Conservation (phyloP, 1,140 invertebrate species). For the Drosophila setifemur region DNA sequence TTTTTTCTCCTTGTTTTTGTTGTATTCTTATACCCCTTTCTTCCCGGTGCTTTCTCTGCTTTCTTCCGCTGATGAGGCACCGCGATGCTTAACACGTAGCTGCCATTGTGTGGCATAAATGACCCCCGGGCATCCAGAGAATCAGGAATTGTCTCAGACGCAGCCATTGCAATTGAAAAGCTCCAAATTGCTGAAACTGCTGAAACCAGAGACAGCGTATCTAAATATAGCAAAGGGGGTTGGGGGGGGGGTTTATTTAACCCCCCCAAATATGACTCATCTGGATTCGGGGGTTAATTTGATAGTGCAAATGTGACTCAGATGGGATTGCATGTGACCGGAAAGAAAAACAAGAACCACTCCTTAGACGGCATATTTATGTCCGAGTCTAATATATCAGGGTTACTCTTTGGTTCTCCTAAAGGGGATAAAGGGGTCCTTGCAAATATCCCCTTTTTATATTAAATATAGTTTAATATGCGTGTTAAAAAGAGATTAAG, state of each 20-base stretch:
- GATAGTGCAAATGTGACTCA: constrained; percentile 32
- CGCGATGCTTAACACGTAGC: constrained; percentile 72
- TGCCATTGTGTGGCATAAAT: constrained; percentile 69
- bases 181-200: constrained; percentile 26
- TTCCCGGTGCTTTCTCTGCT: constrained; percentile 16
- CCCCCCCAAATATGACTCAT: constrained; percentile 11
- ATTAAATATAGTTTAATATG: no score
- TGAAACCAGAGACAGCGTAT: constrained; percentile 17
- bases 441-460: neutral
- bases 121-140: constrained; percentile 47
- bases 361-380: constrained; percentile 4
- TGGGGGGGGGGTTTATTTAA: neutral
- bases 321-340: constrained; percentile 22
- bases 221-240: constrained; percentile 6
- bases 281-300: constrained; percentile 16
- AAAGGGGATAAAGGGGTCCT: neutral
- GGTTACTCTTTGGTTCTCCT: neutral
- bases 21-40: constrained; percentile 15
- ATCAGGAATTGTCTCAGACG: constrained; percentile 32
- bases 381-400: constrained; percentile 2
- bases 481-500: no score
- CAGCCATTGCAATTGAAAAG: constrained; percentile 55
- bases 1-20: no score
- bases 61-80: constrained; percentile 38
- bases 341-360: constrained; percentile 11